Conservation (phyloP, 2,113 vertebrate genomes). For the Ceratotherium simum region DNA sequence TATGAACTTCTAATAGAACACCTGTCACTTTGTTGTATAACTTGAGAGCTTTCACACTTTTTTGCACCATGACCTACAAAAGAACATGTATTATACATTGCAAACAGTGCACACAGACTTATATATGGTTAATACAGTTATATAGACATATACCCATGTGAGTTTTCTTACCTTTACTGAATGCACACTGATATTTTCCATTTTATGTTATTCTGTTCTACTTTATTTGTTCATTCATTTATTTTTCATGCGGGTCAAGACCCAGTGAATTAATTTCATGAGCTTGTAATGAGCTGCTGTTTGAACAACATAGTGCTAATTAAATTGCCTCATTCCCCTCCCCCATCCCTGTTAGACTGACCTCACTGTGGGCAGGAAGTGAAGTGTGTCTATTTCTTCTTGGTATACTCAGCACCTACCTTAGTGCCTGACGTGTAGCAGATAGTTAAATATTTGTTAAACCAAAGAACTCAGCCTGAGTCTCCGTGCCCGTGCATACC, state of each 20-base stretch:
- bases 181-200: not conserved
- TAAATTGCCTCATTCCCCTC: not conserved
- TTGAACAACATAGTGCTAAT: not conserved
- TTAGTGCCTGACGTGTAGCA: not conserved
- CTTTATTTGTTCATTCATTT: not conserved
- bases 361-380: not conserved
- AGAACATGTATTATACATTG: not conserved
- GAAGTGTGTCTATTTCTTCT: not conserved
- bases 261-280: not conserved
- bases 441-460: not conserved
- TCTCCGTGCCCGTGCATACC: not conserved
- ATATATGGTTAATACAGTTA: too few species aligned
- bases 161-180: not conserved
- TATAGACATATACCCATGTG: fast-evolving
- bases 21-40: not conserved
- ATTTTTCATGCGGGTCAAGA: not conserved
- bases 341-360: too few species aligned
- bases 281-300: not conserved
- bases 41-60: not conserved
- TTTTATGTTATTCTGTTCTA: not conserved
- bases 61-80: not conserved
- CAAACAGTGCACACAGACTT: not conserved
- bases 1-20: not conserved
- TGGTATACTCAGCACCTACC: not conserved
- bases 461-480: not conserved